A percentile compares a stretch with the other conserved stretches of the same genome.
Conservation (phyloP, 2,888 invertebrate species). For the Drosophila mercatorum region DNA sequence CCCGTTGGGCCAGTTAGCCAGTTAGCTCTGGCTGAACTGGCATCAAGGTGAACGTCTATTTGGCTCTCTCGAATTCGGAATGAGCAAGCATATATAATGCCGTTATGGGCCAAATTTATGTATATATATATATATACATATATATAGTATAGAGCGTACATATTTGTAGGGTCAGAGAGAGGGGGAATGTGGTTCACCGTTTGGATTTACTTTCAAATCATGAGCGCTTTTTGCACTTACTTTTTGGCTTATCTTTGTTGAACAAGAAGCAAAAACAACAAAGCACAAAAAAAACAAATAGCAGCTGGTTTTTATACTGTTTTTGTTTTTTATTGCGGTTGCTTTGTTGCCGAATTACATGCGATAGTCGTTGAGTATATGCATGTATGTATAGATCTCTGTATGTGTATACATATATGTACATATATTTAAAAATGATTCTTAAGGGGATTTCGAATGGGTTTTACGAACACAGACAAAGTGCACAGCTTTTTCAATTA, state of each 20-base stretch:
- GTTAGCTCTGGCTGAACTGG: neutral
- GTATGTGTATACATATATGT: neutral
- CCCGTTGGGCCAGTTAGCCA: slow-evolving; percentile 37
- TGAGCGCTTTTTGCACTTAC: slow-evolving; percentile 20
- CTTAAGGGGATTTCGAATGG: slow-evolving; percentile 2
- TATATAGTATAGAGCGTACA: neutral
- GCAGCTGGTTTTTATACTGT: slow-evolving; percentile 9
- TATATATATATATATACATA: too few species aligned
- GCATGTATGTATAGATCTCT: too few species aligned
- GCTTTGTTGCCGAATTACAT: slow-evolving; percentile 31
- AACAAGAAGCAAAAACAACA: slow-evolving; percentile 5
- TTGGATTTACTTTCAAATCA: slow-evolving; percentile 8
- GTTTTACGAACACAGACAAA: neutral
- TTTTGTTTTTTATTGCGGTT: slow-evolving; percentile 46
- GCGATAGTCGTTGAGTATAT: neutral
- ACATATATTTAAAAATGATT: slow-evolving; percentile 5
- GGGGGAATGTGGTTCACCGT: slow-evolving; percentile 12
- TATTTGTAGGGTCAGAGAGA: slow-evolving; percentile 10
- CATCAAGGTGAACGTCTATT: slow-evolving; percentile 40
- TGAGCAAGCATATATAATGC: slow-evolving; percentile 3
- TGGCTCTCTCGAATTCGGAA: slow-evolving; percentile 12
- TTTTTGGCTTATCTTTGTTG: slow-evolving; percentile 32
- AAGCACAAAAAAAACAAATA: slow-evolving; percentile 1
- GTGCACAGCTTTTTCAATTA: slow-evolving; percentile 12
- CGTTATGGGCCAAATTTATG: slow-evolving; percentile 7